Base-by-base conservation (phyloP, 2,797 vertebrate genomes). In the Emydoidea blandingii region DNA sequence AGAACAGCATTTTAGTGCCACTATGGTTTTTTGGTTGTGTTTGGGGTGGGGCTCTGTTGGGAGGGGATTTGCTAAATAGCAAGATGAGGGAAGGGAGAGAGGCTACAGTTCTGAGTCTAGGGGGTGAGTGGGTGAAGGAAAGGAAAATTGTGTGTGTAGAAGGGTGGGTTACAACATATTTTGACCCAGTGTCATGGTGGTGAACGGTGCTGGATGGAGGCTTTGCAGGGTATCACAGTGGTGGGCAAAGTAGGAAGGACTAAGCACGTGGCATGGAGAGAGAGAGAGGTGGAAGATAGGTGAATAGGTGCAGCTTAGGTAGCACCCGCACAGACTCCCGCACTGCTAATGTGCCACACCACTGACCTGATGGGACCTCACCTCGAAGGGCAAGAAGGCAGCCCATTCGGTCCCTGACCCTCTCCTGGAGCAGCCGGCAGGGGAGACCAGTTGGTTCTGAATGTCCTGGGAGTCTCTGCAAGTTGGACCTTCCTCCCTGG, bases 221-320 rank as follows among this genome's bases (percentile, higher is more conserved):
- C 50, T 1, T 6, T 23, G 72, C 0, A 8, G 80, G 54, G 14
- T 62, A 62, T 31, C 59, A 15, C 29, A 8, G 31, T 62, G 59
- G 59, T n/a, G 62, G 34, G 62, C 19, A 37, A 68, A 1, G 5
- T 88, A 5, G 54, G 6, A 41, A 11, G 62, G 74, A 8, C 57
- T 88, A 10, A 7, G 1, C 25, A 0, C 0, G 62, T 18, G 53
- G 83, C 91, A n/a, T 59, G 89, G 31, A 0, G 7, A 0, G 78
- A 87, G 84, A 85, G 49, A 23, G 53, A 82, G 21, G 4, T 15
- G 52, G 50, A 27, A 25, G 50, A 37, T 8, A 18, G 21, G 50
- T n/a, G 52, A 34, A 34, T 62, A 62, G 14, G 56, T 57, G 56
- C 56, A 57, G 56, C 56, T 57, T 27, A 57, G 11, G 59, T 29